Conservation (phyloP, 1,140 invertebrate species). For the Leptopilina clavipes region DNA sequence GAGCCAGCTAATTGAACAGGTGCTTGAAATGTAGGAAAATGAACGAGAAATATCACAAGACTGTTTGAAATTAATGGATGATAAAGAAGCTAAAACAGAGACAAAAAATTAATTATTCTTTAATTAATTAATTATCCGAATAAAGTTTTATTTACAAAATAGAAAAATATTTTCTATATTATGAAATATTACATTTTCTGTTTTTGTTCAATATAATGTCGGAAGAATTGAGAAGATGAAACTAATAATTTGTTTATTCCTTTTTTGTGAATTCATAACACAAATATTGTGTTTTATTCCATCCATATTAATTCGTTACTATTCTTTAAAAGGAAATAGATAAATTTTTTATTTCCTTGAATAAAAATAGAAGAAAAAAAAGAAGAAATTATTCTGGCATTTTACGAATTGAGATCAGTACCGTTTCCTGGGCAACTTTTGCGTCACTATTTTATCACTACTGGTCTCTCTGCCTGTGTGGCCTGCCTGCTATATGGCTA, state of each 20-base stretch:
- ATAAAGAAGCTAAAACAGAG: background rate
- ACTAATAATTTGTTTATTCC: no score
- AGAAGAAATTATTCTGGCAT: background rate
- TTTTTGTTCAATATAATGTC: no score
- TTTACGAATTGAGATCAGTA: constrained; percentile 17
- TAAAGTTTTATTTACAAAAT: no score
- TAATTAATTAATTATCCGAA: no score
- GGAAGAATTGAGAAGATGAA: no score
- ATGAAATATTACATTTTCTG: no score
- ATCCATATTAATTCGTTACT: no score
- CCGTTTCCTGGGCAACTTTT: constrained; percentile 42
- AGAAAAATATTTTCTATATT: no score
- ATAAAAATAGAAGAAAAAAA: background rate
- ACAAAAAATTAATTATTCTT: background rate
- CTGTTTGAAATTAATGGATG: background rate
- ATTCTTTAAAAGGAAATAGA: no score
- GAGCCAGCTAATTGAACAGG: constrained; percentile 49
- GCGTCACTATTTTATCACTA: constrained; percentile 45
- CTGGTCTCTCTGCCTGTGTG: constrained; percentile 38
- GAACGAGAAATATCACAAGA: constrained; percentile 12
- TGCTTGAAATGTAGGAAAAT: constrained; percentile 40
- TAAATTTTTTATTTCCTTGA: background rate
- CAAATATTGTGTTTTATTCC: no score
- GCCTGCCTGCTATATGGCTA: constrained; percentile 37
- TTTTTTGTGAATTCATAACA: no score